Evolutionary conservation across 2,113 vertebrate species (phyloP), one percentile per base, ranked within the genome.

Genomic region (Odocoileus hemionus): DNA sequence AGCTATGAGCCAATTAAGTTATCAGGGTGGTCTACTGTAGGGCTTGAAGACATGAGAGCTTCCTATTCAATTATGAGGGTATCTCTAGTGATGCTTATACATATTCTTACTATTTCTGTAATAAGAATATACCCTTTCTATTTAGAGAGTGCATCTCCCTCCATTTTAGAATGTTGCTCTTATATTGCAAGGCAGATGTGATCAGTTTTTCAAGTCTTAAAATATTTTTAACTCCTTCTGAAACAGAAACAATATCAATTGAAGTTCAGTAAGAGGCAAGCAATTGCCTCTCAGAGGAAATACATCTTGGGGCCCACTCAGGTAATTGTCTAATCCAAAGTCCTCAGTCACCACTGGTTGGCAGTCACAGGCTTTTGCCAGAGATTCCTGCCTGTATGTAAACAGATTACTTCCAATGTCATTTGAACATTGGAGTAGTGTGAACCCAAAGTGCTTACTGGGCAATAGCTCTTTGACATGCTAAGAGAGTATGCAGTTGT

Each of bases 381-480:
- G 74, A 64, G 19, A 19, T 3, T 30, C 8, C 39, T 43, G 0
- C 50, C 15, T 52, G 25, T 70, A 28, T 25, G 28, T 57, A 28
- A 64, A 14, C 14, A 17, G 19, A 8, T 88, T 6, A 45, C 50
- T 47, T 76, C 10, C 6, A 70, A 0, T 54, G 45, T 36, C 33
- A 57, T 55, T 43, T 52, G 26, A 64, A 76, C 1, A 6, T 0
- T 6, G 6, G 2, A 39, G 5, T 33, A 76, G 7, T 16, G 13
- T 43, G 21, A 45, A n/a, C 50, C 4, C 25, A 52, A 89, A 91
- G 67, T 2, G n/a, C 57, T 7, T 4, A 21, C 16, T 8, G 21
- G 3, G 2, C 13, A 36, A 70, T 15, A n/a, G 15, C 21, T 52
- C 8, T 86, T 14, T n/a, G 89, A 92, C 21, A 17, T 33, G 80